Base-by-base conservation (phyloP, 2,797 vertebrate species). In the Alectoris magna region DNA sequence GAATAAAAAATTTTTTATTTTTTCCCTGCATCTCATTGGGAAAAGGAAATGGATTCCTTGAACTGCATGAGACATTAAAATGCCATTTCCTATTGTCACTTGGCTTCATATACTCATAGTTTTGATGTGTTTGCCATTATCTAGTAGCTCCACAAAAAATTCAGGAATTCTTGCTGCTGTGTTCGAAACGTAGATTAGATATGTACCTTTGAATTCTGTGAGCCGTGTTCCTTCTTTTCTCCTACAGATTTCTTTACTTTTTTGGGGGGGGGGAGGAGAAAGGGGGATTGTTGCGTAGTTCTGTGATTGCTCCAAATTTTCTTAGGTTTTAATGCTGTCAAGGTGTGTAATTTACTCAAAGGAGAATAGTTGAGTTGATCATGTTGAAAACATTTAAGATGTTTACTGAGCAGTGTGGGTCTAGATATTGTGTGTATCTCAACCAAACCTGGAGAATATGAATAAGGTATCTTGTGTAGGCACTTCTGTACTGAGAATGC, bases 191-290 rank as follows among this genome's bases (percentile, higher is more conserved):
- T 62, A 46, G 22, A 38, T 14, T 84, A 41, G 21, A 9, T 17
- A 14, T 7, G 2, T 36, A n/a, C 9, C 44, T 34, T 27, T 73
- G 12, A 73, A 62, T 19, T 75, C 69, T 63, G 26, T n/a, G 14
- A 29, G 14, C 6, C 4, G 6, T 1, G 1, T 29, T 86, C 29
- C 10, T 82, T 60, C 5, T 17, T 36, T 68, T 82, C 53, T 19
- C 14, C 7, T 81, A 29, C 3, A 31, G 7, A 41, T 71, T 58
- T n/a, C 19, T 67, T 74, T 58, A n/a, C 19, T 67, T 75, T 21
- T 62, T n/a, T 19, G 7, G 4, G 2, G 3, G 2, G 3, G 22
- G 2, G 2, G 34, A 34, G 5, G 9, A 41, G 39, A 5, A 5
- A 15, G 29, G 53, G 10, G 10, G 16, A 10, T n/a, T 31, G 29